Conservation (phyloP, 35 echinoderm and acorn worm genomes). For the Nesometra sesokonis region DNA sequence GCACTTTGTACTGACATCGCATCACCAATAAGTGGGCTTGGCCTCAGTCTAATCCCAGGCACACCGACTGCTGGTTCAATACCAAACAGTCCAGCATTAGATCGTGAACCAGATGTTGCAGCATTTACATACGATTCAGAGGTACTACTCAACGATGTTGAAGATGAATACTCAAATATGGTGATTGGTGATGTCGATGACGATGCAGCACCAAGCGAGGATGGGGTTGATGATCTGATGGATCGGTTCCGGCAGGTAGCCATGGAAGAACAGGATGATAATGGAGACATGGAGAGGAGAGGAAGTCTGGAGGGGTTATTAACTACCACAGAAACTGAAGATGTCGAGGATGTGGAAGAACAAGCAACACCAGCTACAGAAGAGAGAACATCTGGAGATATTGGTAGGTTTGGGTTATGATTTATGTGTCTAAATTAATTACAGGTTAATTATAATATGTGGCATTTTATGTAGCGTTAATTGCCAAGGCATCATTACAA, state of each 20-base stretch:
- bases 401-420: background rate
- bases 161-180: slow-evolving; percentile 50
- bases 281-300: slow-evolving; percentile 15
- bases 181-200: slow-evolving; percentile 52
- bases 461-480: no score
- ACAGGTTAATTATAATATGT: no score
- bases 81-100: background rate
- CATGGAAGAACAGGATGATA: slow-evolving; percentile 19
- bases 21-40: background rate
- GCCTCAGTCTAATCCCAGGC: background rate
- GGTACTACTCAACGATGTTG: slow-evolving; percentile 24
- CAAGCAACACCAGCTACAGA: background rate
- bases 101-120: background rate
- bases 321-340: background rate
- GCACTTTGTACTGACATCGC: background rate
- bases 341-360: background rate
- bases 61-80: background rate
- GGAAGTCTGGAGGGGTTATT: slow-evolving; percentile 5
- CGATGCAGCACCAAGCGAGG: slow-evolving; percentile 10
- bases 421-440: no score
- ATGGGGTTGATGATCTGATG: background rate
- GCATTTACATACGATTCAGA: slow-evolving; percentile 13
- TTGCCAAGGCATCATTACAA: no score
- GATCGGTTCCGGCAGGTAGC: slow-evolving; percentile 13
- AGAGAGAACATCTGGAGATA: background rate